phyloP scores from a whole-genome alignment of 1,140 invertebrate genomes.

The Parasteatoda tepidariorum region DNA sequence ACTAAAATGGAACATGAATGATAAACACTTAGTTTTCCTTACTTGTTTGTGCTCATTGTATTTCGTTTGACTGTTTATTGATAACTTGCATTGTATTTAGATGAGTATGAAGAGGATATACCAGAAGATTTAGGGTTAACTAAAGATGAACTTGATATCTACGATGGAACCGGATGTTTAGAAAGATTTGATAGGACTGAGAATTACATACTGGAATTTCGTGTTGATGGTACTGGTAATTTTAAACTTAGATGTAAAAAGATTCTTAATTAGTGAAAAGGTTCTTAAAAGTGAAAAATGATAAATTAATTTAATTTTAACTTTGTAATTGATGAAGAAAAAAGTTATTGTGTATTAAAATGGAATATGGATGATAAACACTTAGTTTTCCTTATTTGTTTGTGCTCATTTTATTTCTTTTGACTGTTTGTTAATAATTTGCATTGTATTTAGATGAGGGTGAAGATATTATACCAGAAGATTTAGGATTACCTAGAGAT shows the following conservation, averaged over 20 bases:
- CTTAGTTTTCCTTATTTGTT: neutral
- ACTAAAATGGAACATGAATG: neutral
- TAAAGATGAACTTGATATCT: conserved; percentile 8
- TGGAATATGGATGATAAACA: too few species aligned
- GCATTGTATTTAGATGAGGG: conserved; percentile 18
- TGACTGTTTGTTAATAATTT: neutral
- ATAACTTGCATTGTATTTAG: neutral
- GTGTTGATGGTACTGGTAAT: too few species aligned
- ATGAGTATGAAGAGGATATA: conserved; percentile 41
- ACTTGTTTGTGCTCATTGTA: neutral
- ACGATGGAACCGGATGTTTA: neutral
- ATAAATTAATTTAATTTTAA: too few species aligned
- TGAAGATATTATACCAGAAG: conserved; percentile 38
- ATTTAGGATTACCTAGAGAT: neutral
- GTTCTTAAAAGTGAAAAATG: too few species aligned
- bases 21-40: too few species aligned
- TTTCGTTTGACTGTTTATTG: neutral
- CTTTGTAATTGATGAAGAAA: too few species aligned
- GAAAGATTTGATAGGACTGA: neutral
- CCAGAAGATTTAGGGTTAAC: conserved; percentile 18
- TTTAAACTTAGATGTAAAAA: too few species aligned
- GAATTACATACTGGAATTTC: too few species aligned
- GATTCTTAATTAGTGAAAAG: too few species aligned
- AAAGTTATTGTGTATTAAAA: neutral
- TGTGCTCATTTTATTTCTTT: neutral